Percentiles rank a stretch among this genome's conserved stretches.
Conservation (phyloP, 1,140 invertebrate species). For the Pachyrhynchus sulphureomaculatus region DNA sequence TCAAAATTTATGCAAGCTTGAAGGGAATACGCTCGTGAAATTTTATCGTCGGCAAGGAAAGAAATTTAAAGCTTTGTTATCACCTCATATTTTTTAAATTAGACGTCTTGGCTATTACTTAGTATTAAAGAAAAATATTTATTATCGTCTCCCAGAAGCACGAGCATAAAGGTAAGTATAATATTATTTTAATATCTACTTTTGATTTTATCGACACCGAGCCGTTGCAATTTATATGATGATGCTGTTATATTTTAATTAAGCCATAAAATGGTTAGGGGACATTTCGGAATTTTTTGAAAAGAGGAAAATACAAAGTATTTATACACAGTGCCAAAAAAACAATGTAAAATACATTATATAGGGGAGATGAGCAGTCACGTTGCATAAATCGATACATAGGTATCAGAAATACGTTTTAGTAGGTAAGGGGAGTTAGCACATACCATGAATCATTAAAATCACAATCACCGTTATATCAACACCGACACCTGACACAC, state of each 20-base stretch:
- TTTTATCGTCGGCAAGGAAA: slow-evolving; percentile 29
- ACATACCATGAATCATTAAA: too few relatives aligned
- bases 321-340: too few relatives aligned
- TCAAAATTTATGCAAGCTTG: slow-evolving; percentile 37
- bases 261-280: too few relatives aligned
- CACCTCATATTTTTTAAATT: slow-evolving; percentile 34
- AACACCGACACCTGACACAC: too few relatives aligned
- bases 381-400: too few relatives aligned
- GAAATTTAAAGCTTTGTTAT: slow-evolving; percentile 35
- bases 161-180: not conserved
- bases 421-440: too few relatives aligned
- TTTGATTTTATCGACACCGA: not conserved
- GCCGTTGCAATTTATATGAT: not conserved
- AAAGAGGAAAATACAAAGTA: too few relatives aligned
- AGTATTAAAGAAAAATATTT: slow-evolving; percentile 31
- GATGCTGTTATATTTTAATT: slow-evolving; percentile 22
- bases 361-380: too few relatives aligned
- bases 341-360: too few relatives aligned
- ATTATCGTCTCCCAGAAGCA: not conserved
- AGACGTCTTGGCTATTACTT: slow-evolving; percentile 29
- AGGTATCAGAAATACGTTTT: too few relatives aligned
- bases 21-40: slow-evolving; percentile 31
- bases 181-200: not conserved
- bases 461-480: too few relatives aligned
- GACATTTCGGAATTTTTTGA: too few relatives aligned